Evolutionary conservation across 2,888 invertebrate species (phyloP).

Genomic region (Siphonodentalium dalli): DNA sequence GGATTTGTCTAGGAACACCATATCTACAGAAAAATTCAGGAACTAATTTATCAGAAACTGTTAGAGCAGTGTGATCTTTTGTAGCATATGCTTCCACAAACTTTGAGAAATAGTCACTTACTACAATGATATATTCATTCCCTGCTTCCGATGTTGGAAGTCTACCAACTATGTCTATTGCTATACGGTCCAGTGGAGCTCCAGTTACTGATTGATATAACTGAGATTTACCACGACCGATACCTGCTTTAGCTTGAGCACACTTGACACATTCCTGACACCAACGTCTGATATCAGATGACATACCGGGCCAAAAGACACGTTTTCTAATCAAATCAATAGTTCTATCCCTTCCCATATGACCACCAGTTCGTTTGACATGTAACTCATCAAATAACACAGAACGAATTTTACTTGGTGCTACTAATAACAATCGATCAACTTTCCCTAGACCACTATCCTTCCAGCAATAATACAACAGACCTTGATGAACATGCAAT

Average conservation of each 20-base stretch:
- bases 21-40: constrained; percentile 10
- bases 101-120: constrained; percentile 24
- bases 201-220: not conserved
- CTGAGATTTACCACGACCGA: not conserved
- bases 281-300: no score
- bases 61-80: constrained; percentile 17
- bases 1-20: constrained; percentile 9
- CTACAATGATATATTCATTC: constrained; percentile 20
- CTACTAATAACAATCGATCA: no score
- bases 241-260: not conserved
- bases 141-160: constrained; percentile 3
- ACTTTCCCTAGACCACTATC: no score
- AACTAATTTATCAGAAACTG: constrained; percentile 27
- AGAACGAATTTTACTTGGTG: no score
- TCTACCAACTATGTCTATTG: constrained; percentile 1
- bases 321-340: no score
- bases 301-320: no score
- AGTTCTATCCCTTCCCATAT: no score
- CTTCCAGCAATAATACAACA: no score
- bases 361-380: no score
- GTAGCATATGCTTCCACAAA: constrained; percentile 25
- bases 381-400: no score
- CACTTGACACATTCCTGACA: not conserved
- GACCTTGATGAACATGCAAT: no score
- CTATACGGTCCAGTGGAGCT: constrained; percentile 5